Evolutionary conservation across 2,113 vertebrate genomes (phyloP).

Genomic region (Sceloporus undulatus): DNA sequence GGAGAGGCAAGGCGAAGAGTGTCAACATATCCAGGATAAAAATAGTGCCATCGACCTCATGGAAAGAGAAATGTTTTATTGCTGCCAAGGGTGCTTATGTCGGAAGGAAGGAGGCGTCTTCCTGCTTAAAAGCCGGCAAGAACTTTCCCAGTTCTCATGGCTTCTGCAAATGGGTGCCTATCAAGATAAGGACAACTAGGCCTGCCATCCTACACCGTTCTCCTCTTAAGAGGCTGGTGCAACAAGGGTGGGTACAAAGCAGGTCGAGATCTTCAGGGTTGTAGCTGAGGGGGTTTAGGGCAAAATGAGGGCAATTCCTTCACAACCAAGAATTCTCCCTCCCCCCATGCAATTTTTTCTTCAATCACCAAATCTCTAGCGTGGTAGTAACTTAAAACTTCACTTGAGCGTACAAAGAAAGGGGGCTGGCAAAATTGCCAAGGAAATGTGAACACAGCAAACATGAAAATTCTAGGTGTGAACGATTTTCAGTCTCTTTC

Average conservation of each 20-base stretch:
- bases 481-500: too few species aligned
- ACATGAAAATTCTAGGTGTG: too few species aligned
- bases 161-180: conserved; percentile 34
- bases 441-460: too few species aligned
- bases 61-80: conserved; percentile 51
- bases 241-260: not conserved
- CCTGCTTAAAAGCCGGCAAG: not conserved
- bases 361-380: too few species aligned
- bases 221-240: not conserved
- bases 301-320: too few species aligned
- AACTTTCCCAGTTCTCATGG: conserved; percentile 48
- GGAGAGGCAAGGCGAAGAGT: not conserved
- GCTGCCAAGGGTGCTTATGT: conserved; percentile 44
- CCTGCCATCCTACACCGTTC: not conserved
- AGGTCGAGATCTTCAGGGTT: too few species aligned
- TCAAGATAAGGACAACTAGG: not conserved
- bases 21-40: conserved; percentile 58
- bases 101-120: not conserved
- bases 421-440: too few species aligned
- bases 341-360: too few species aligned
- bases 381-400: too few species aligned
- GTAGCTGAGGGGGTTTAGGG: too few species aligned
- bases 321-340: too few species aligned
- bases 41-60: conserved; percentile 61
- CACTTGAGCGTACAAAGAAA: too few species aligned